Conservation (phyloP, 2,888 invertebrate species). For the Lissonota sp. region DNA sequence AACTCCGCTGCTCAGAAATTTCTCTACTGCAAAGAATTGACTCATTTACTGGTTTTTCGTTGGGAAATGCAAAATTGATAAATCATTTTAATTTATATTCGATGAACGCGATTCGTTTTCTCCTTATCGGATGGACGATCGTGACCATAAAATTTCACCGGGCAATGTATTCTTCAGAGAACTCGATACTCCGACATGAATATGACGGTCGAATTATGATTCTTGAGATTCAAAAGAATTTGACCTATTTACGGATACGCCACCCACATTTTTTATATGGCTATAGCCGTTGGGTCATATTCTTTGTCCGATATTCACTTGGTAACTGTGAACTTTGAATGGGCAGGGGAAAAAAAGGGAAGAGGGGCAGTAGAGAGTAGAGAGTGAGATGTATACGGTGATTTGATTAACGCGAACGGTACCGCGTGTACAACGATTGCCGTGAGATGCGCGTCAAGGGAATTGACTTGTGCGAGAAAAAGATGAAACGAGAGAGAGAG, state of each 20-base stretch:
- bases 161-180: too few relatives aligned
- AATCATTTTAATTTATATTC: too few relatives aligned
- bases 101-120: too few relatives aligned
- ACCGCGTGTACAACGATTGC: slow-evolving; percentile 32
- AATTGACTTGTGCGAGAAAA: slow-evolving; percentile 4
- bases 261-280: not conserved
- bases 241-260: slow-evolving; percentile 4
- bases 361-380: slow-evolving; percentile 32
- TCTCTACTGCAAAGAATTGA: too few relatives aligned
- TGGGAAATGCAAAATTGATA: too few relatives aligned
- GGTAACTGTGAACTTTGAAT: slow-evolving; percentile 17
- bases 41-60: too few relatives aligned
- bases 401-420: slow-evolving; percentile 34
- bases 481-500: not conserved
- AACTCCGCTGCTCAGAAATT: too few relatives aligned
- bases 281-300: not conserved
- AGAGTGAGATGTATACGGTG: slow-evolving; percentile 24
- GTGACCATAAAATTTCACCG: too few relatives aligned
- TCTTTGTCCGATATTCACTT: slow-evolving; percentile 2
- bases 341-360: slow-evolving; percentile 24
- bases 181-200: too few relatives aligned
- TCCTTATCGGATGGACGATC: too few relatives aligned
- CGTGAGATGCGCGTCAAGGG: slow-evolving; percentile 15
- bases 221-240: not conserved
- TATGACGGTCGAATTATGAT: too few relatives aligned